These are phyloP conservation scores for Drosophila stalkeri DNA, from an alignment of 2,888 invertebrate genomes.

Conservation along the genomic window DNA sequence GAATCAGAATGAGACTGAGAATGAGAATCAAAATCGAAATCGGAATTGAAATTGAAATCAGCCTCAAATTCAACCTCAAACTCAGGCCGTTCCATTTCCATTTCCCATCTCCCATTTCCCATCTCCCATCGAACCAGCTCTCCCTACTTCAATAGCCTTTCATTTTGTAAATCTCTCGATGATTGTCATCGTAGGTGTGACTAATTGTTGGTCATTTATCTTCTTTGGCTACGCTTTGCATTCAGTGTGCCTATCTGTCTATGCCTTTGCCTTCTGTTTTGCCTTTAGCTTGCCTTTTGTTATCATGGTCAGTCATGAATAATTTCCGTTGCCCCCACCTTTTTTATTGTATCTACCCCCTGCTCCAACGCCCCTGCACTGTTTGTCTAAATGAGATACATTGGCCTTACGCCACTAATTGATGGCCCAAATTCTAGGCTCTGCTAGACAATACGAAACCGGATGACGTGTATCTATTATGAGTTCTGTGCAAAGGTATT, in stretches of 20 bases:
- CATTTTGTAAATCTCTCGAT: constrained; percentile 71
- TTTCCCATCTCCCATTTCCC: constrained; percentile 1
- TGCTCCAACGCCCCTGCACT: background rate
- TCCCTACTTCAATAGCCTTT: constrained; percentile 15
- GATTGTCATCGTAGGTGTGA: constrained; percentile 81
- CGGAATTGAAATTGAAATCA: constrained; percentile 26
- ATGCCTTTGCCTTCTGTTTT: constrained; percentile 18
- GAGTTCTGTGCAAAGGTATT: constrained; percentile 14
- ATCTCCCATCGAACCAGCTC: background rate
- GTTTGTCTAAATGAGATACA: constrained; percentile 56
- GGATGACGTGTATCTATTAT: constrained; percentile 40
- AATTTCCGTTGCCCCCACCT: constrained; percentile 62
- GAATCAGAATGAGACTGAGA: constrained; percentile 18
- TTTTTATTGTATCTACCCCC: constrained; percentile 9
- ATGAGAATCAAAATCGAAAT: constrained; percentile 29
- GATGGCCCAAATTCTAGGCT: constrained; percentile 66
- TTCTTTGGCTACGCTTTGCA: constrained; percentile 47
- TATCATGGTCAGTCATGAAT: constrained; percentile 58
- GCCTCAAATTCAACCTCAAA: background rate
- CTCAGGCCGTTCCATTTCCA: background rate
- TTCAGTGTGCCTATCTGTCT: constrained; percentile 11
- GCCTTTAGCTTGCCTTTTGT: constrained; percentile 15
- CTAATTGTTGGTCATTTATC: constrained; percentile 80
- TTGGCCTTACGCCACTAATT: constrained; percentile 61
- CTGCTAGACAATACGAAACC: constrained; percentile 23